Evolutionary conservation across 2,113 vertebrate genomes (phyloP).

Genomic region (Mus pahari): DNA sequence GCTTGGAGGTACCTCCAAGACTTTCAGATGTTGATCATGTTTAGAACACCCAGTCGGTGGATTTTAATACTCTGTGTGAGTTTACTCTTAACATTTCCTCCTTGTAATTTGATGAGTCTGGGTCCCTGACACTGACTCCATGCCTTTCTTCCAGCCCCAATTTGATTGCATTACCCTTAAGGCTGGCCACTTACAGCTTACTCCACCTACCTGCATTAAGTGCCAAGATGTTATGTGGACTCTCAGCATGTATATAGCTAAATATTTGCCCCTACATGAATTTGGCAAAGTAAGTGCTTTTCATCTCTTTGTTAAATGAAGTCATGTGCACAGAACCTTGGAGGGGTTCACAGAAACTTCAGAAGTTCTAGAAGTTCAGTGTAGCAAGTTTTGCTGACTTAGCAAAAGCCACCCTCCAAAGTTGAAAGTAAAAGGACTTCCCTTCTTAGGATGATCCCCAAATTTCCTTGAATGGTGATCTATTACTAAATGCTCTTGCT

Average conservation of each 20-base stretch:
- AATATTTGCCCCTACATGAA: not conserved
- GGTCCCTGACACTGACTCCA: not conserved
- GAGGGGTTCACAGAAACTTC: not conserved
- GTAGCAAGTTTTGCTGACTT: conserved; percentile 17
- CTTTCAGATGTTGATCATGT: not conserved
- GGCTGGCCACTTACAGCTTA: not conserved
- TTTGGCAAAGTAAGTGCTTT: conserved; percentile 22
- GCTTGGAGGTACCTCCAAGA: not conserved
- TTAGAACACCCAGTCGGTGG: not conserved
- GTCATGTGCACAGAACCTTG: not conserved
- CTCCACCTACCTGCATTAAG: not conserved
- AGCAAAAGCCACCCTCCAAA: not conserved
- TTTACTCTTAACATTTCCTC: not conserved
- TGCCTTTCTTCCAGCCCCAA: not conserved
- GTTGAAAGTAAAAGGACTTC: not conserved
- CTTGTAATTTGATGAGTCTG: conserved; percentile 2
- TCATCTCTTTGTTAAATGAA: not conserved
- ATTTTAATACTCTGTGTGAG: not conserved
- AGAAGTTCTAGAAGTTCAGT: not conserved
- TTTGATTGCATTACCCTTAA: not conserved
- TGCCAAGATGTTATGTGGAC: not conserved
- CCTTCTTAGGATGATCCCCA: not conserved
- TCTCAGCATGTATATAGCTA: not conserved
- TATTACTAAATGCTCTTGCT: not conserved
- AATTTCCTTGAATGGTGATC: not conserved